These are phyloP conservation scores for Mylabris phalerata DNA, from an alignment of 1,140 invertebrate genomes.

Conservation along the genomic window DNA sequence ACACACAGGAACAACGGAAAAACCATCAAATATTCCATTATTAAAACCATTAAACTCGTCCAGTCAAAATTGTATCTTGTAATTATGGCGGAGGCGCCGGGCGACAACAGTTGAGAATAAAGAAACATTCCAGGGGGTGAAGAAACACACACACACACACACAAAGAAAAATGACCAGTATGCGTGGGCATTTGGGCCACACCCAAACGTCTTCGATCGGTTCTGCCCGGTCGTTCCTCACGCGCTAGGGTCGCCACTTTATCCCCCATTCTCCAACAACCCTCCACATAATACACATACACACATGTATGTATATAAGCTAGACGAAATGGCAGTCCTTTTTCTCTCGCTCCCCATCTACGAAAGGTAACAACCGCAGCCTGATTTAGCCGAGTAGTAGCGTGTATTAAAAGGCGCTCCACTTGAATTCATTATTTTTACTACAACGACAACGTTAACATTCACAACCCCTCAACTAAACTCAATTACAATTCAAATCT, in stretches of 20 bases:
- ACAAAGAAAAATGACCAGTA: slow-evolving; percentile 22
- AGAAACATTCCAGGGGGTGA: not conserved
- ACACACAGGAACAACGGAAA: too few species aligned
- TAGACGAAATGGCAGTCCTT: slow-evolving; percentile 5
- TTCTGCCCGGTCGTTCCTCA: slow-evolving; percentile 42
- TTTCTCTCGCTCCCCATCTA: too few species aligned
- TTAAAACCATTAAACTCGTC: too few species aligned
- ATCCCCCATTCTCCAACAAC: slow-evolving; percentile 5
- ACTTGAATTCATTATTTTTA: too few species aligned
- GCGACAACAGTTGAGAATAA: not conserved
- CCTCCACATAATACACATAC: not conserved
- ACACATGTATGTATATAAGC: not conserved
- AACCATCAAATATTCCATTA: too few species aligned
- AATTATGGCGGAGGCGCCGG: slow-evolving; percentile 6
- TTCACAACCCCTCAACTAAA: too few species aligned
- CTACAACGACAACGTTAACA: too few species aligned
- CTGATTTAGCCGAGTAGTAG: too few species aligned
- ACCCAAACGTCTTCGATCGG: slow-evolving; percentile 42
- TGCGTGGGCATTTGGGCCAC: slow-evolving; percentile 41
- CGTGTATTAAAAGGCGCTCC: too few species aligned
- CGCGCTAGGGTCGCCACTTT: slow-evolving; percentile 31
- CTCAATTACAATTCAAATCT: too few species aligned
- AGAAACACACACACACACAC: not conserved
- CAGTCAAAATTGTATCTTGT: too few species aligned
- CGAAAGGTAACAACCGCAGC: too few species aligned